Percentiles rank a stretch among this genome's conserved stretches.
Conservation (phyloP, 2,113 vertebrate genomes). For the Nesospiza acunhae region DNA sequence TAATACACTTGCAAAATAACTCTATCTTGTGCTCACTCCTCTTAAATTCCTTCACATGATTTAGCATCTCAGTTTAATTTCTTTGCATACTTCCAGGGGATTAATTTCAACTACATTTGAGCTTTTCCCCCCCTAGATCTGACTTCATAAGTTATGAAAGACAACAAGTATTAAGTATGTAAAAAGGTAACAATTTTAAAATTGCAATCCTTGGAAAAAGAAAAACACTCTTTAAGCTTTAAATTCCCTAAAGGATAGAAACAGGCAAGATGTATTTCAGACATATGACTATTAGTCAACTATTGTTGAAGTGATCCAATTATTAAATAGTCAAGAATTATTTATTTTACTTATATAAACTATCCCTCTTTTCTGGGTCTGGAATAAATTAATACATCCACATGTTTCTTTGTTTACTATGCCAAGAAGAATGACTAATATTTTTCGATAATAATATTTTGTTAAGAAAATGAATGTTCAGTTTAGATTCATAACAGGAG, state of each 20-base stretch:
- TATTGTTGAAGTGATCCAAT: conserved; percentile 58
- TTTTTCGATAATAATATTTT: conserved; percentile 63
- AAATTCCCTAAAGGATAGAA: conserved; percentile 34
- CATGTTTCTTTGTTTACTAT: conserved; percentile 54
- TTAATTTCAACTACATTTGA: neutral
- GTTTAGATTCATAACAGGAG: conserved; percentile 42
- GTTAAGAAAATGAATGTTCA: conserved; percentile 54
- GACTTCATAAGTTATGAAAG: neutral
- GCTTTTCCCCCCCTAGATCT: neutral
- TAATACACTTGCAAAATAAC: neutral
- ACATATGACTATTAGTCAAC: conserved; percentile 62
- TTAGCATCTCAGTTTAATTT: neutral
- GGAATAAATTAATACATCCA: conserved; percentile 58
- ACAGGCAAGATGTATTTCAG: conserved; percentile 28
- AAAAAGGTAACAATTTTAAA: conserved; percentile 39
- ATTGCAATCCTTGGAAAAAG: conserved; percentile 16
- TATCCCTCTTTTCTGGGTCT: conserved; percentile 21
- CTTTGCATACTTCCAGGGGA: neutral
- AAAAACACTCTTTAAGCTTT: neutral
- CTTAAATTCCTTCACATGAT: neutral
- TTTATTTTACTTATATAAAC: conserved; percentile 60
- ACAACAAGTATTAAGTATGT: conserved; percentile 5
- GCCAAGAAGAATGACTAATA: conserved; percentile 58
- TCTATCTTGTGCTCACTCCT: neutral
- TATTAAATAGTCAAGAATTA: conserved; percentile 53